phyloP scores from a whole-genome alignment of 2,797 vertebrate species.

The Manis crassicaudata region DNA sequence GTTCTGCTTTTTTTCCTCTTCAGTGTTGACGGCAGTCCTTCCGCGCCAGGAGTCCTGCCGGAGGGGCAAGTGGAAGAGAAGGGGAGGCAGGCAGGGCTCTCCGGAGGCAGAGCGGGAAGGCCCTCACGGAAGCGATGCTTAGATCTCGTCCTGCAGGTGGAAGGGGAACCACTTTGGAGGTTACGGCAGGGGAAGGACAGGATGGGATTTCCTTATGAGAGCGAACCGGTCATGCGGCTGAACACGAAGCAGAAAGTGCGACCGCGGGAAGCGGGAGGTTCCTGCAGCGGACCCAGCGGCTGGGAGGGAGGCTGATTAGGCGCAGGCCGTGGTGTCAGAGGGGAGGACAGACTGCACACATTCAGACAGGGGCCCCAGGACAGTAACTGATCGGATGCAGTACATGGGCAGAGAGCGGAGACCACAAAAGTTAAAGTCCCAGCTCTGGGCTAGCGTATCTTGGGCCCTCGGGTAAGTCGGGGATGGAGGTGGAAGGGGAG shows the following conservation, averaged over 20 bases:
- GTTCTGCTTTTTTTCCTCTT: not conserved
- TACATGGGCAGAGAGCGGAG: accelerated
- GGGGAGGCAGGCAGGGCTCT: too few relatives aligned
- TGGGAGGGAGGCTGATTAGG: not conserved
- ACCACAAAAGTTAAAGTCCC: accelerated
- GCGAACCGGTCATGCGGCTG: accelerated
- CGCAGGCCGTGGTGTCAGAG: accelerated
- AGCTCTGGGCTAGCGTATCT: not conserved
- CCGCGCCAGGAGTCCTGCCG: not conserved
- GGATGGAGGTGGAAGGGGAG: accelerated
- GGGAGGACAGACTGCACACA: too few relatives aligned
- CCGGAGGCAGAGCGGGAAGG: not conserved
- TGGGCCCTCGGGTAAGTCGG: not conserved
- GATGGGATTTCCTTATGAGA: not conserved
- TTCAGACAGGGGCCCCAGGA: not conserved
- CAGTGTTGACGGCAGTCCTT: accelerated
- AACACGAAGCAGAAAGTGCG: accelerated
- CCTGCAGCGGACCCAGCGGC: not conserved
- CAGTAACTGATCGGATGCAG: accelerated
- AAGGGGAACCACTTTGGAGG: accelerated
- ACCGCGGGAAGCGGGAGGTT: not conserved
- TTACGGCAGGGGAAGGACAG: not conserved
- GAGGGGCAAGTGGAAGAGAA: not conserved
- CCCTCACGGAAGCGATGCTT: too few relatives aligned
- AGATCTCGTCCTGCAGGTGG: accelerated